phyloP scores from a whole-genome alignment of 2,113 vertebrate species.

The Anhinga rufa region DNA sequence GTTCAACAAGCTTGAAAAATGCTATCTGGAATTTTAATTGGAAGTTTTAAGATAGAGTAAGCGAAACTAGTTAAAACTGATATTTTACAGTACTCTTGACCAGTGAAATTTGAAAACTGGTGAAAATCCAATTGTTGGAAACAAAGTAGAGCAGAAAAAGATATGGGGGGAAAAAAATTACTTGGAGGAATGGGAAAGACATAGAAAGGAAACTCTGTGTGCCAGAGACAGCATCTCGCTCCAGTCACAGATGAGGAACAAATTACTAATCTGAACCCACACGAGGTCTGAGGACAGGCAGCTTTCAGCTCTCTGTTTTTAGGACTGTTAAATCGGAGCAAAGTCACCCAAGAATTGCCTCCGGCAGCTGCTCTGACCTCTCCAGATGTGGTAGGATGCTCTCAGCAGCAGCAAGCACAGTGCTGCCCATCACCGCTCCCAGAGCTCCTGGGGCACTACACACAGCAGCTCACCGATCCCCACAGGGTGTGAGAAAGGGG shows the following conservation, averaged over 20 bases:
- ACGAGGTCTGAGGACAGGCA: background rate
- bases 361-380: background rate
- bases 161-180: background rate
- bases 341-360: background rate
- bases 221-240: background rate
- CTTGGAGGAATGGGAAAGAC: background rate
- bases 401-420: background rate
- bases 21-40: background rate
- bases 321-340: background rate
- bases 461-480: background rate
- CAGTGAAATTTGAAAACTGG: background rate
- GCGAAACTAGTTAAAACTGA: background rate
- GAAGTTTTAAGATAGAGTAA: background rate
- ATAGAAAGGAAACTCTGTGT: background rate
- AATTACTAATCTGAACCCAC: background rate
- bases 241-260: background rate
- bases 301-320: background rate
- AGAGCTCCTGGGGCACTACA: background rate
- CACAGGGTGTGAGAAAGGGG: accelerated
- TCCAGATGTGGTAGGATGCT: background rate
- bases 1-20: background rate
- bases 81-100: background rate
- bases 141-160: background rate
- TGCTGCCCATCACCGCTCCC: too few relatives aligned
- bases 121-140: background rate